Conservation (phyloP, 2,888 invertebrate genomes). For the Melikaiella ostensackeni region DNA sequence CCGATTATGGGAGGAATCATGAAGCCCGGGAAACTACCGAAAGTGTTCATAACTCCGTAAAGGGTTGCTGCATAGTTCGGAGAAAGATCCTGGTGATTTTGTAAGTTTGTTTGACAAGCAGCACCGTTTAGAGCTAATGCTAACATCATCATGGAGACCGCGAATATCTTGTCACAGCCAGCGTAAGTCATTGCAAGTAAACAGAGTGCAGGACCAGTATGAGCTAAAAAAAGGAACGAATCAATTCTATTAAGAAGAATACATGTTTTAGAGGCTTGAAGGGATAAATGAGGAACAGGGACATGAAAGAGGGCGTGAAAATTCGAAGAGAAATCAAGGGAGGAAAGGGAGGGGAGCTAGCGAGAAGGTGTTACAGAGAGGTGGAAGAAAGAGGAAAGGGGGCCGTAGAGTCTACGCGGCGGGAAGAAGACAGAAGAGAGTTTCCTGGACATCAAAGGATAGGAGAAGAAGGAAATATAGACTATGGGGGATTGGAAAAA, state of each 20-base stretch:
- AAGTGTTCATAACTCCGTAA: constrained; percentile 74
- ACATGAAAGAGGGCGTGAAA: too few relatives aligned
- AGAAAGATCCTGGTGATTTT: constrained; percentile 75
- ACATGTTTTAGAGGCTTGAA: too few relatives aligned
- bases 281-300: too few relatives aligned
- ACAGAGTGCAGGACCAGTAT: constrained; percentile 78
- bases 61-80: constrained; percentile 75
- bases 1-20: constrained; percentile 73
- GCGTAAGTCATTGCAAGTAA: constrained; percentile 76
- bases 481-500: too few relatives aligned
- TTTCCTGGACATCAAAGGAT: too few relatives aligned
- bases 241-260: background rate
- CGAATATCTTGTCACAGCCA: constrained; percentile 68
- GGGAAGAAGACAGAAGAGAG: too few relatives aligned
- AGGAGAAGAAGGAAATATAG: too few relatives aligned
- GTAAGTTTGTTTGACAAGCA: constrained; percentile 73
- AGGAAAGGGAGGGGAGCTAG: too few relatives aligned
- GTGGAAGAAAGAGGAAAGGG: too few relatives aligned
- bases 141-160: constrained; percentile 69
- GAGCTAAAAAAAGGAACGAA: constrained; percentile 61
- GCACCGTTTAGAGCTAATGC: constrained; percentile 72
- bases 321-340: too few relatives aligned
- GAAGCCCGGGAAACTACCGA: constrained; percentile 75
- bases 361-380: too few relatives aligned
- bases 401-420: too few relatives aligned